Conservation (phyloP, 53 echinoderm and acorn worm species). For the Temnopleurus reevesii region DNA sequence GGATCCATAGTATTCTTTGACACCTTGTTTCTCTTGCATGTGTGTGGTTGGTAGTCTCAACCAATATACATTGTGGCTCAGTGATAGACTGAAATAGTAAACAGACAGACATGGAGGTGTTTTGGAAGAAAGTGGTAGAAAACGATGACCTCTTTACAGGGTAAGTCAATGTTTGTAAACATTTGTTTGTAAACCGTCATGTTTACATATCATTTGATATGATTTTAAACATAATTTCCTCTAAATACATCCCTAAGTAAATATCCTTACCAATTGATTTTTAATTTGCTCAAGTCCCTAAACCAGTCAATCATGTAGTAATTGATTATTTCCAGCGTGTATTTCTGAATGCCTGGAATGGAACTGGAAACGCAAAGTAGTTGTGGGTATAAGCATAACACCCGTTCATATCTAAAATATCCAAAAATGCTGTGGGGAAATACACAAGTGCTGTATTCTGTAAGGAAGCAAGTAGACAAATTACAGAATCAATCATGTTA, state of each 20-base stretch:
- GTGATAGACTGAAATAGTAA: constrained; percentile 11
- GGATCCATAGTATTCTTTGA: neutral
- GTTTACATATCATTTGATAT: no score
- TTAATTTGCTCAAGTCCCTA: no score
- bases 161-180: no score
- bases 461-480: neutral
- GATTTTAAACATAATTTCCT: no score
- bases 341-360: neutral
- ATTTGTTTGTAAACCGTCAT: no score
- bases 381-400: neutral
- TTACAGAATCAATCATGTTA: neutral
- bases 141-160: constrained; percentile 96
- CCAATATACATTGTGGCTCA: neutral
- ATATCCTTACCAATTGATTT: no score
- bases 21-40: neutral
- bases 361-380: neutral
- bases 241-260: no score
- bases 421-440: neutral
- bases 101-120: constrained; percentile 83
- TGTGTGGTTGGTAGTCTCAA: neutral
- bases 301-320: neutral
- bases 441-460: neutral
- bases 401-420: neutral
- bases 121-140: constrained; percentile 99
- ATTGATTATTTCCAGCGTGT: neutral